phyloP scores from a whole-genome alignment of 2,797 vertebrate genomes.

The Phrynocephalus vlangalii region DNA sequence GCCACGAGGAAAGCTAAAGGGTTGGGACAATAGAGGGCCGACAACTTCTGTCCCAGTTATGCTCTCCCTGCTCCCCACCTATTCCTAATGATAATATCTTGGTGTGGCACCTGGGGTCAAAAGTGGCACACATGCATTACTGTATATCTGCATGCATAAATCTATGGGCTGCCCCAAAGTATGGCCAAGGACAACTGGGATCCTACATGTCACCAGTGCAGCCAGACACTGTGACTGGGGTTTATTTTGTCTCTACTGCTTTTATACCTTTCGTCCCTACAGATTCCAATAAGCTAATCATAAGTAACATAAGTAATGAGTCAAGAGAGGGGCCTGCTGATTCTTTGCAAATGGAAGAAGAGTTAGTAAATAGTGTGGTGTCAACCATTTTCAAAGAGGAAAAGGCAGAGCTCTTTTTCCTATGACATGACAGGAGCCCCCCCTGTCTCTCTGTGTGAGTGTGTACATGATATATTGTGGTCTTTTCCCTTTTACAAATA shows the following conservation, averaged over 20 bases:
- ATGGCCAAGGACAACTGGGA: not conserved
- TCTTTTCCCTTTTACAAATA: no score
- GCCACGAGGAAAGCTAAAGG: not conserved
- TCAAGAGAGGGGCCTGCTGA: not conserved
- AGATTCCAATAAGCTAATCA: not conserved
- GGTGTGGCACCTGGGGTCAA: no score
- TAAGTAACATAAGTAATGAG: not conserved
- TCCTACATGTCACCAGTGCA: not conserved
- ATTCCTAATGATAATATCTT: not conserved
- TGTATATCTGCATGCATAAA: no score
- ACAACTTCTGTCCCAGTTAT: not conserved
- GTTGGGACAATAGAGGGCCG: not conserved
- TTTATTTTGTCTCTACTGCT: not conserved
- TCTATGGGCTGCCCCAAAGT: no score
- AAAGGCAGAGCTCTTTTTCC: not conserved
- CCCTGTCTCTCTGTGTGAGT: no score
- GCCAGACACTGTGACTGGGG: not conserved
- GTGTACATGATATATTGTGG: no score
- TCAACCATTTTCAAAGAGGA: not conserved
- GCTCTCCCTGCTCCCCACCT: not conserved
- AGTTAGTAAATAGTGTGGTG: not conserved
- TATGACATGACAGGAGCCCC: not conserved
- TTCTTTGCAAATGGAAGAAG: not conserved
- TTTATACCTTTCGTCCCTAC: not conserved
- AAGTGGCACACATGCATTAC: no score